phyloP scores from a whole-genome alignment of 2,888 invertebrate species.

The Lasioglossum figueresi region DNA sequence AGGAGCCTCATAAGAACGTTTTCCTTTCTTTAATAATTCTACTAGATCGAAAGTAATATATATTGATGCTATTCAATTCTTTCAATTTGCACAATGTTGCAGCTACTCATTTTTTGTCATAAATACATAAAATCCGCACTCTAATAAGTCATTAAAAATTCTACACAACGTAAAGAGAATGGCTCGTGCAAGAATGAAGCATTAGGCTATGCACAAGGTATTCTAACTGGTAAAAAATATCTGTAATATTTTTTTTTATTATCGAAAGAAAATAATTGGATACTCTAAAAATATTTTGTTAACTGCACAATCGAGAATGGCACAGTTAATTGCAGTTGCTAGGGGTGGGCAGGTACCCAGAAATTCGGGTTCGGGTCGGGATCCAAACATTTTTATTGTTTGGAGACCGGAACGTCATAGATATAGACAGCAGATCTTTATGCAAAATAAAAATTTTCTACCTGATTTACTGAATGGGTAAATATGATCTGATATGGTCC shows the following conservation, averaged over 20 bases:
- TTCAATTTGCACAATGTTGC: background rate
- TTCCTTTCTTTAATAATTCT: background rate
- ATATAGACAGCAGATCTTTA: too few species aligned
- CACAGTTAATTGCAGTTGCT: background rate
- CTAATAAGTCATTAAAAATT: conserved; percentile 4
- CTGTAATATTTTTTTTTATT: background rate
- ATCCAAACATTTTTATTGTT: too few species aligned
- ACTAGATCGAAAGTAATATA: background rate
- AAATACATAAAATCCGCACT: background rate
- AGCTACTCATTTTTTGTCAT: background rate
- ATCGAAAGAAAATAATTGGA: background rate
- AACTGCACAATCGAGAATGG: background rate
- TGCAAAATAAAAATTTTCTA: too few species aligned
- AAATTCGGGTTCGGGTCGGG: too few species aligned
- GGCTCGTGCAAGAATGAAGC: conserved; percentile 26
- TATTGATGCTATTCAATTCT: background rate
- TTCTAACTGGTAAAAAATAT: background rate
- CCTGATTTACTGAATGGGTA: too few species aligned
- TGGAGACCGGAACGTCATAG: too few species aligned
- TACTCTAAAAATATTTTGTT: background rate
- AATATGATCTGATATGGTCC: too few species aligned
- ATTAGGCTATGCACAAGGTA: background rate
- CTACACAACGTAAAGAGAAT: conserved; percentile 11
- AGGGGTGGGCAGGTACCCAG: too few species aligned
- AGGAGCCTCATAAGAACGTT: background rate